phyloP scores from a whole-genome alignment of 1,140 invertebrate genomes.

The Idris sp. region DNA sequence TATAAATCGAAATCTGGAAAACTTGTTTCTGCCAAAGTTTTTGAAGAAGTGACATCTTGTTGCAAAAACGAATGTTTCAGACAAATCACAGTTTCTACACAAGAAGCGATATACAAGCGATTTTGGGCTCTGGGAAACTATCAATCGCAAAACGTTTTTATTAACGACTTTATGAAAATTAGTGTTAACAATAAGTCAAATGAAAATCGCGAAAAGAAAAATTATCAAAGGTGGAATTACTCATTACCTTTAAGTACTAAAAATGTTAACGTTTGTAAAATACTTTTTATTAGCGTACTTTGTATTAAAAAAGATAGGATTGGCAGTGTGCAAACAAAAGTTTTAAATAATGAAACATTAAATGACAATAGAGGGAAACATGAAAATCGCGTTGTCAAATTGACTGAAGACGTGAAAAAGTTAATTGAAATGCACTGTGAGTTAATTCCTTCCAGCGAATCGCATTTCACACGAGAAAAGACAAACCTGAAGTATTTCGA shows the following conservation, averaged over 20 bases:
- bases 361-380: neutral
- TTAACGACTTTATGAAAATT: neutral
- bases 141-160: neutral
- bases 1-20: neutral
- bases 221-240: neutral
- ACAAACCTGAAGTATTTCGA: too few relatives aligned
- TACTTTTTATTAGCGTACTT: neutral
- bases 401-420: neutral
- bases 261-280: neutral
- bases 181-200: neutral
- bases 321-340: neutral
- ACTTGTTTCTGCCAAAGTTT: neutral
- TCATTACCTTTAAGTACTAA: neutral
- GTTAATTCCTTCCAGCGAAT: neutral
- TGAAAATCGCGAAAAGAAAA: neutral
- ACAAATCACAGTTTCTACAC: neutral
- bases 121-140: neutral
- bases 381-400: neutral
- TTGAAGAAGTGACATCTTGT: neutral
- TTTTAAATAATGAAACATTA: neutral
- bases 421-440: neutral
- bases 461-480: neutral
- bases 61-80: neutral
- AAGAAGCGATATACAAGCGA: neutral
- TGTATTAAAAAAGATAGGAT: neutral